Base-by-base conservation (phyloP, 2,113 vertebrate genomes). In the Atherinomorus stipes region DNA sequence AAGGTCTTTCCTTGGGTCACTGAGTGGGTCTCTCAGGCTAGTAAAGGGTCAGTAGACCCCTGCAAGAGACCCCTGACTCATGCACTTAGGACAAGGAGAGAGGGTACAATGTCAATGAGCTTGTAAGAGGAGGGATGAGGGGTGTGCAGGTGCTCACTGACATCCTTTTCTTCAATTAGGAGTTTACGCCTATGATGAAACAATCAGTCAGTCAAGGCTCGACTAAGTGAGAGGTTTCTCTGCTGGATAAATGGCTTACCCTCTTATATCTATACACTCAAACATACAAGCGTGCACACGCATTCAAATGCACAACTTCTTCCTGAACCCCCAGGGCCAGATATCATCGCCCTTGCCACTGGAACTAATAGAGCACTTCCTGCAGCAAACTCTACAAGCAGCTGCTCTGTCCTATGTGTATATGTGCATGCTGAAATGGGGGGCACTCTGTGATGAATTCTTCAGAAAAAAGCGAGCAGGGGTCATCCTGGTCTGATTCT, bases 331-430 rank as follows among this genome's bases (percentile, higher is more conserved):
- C 72, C 11, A 71, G 78, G 90, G 91, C 80, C 61, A 90, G 84
- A 91, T 93, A 93, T 90, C 87, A 81, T 83, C 81, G 86, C 49
- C 80, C 79, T 86, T 77, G 54, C 81, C 81, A 84, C 83, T 90
- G 87, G 90, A 93, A 91, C 92, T 92, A 93, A 94, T 92, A 90
- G 86, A 91, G 83, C 58, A 82, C 90, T 93, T 93, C 91, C 92
- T 92, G 91, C 79, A 84, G 79, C 75, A 66, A 77, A 52, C 57
- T 76, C 80, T 73, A 78, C 66, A 85, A 81, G 85, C 93, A 94
- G 92, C 92, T 93, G 90, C 90, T 88, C 71, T 54, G 18, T 79
- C 71, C 62, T 70, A 45, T 62, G 67, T 76, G 64, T 53, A 65
- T 54, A 28, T 60, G 66, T 71, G 28, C 54, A 60, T 69, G 70